Evolutionary conservation across 1,140 invertebrate genomes (phyloP).

Genomic region (Eumaeus atala): DNA sequence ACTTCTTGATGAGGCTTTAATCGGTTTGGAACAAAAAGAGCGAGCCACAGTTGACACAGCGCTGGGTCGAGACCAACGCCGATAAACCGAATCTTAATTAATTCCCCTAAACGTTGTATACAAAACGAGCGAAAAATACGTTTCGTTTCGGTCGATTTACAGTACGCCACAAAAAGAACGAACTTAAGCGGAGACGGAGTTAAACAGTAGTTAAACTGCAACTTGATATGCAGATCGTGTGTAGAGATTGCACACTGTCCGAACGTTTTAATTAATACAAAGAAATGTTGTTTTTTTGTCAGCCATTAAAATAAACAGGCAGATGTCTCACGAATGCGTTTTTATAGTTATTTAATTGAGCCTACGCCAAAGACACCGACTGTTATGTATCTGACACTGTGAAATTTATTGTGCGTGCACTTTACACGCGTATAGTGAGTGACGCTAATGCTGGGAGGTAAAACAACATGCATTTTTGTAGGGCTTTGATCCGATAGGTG

Average conservation of each 20-base stretch:
- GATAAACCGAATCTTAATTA: slow-evolving; percentile 35
- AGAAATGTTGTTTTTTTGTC: neutral
- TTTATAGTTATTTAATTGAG: slow-evolving; percentile 3
- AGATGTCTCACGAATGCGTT: slow-evolving; percentile 5
- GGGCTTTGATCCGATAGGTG: too few species aligned
- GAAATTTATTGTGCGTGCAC: slow-evolving; percentile 1
- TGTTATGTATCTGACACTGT: neutral
- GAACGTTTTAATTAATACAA: slow-evolving; percentile 15
- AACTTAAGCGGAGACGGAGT: slow-evolving; percentile 32
- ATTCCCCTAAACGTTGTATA: slow-evolving; percentile 37
- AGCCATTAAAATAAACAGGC: neutral
- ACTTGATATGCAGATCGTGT: slow-evolving; percentile 45
- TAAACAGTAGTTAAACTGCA: slow-evolving; percentile 57
- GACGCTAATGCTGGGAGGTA: too few species aligned
- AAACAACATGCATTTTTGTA: too few species aligned
- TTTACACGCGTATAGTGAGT: neutral
- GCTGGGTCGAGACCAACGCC: slow-evolving; percentile 4
- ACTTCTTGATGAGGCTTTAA: slow-evolving; percentile 3
- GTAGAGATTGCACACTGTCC: slow-evolving; percentile 39
- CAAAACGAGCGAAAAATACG: slow-evolving; percentile 34
- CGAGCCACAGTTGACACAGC: neutral
- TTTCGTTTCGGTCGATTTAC: slow-evolving; percentile 45
- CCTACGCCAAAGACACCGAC: neutral
- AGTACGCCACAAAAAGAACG: slow-evolving; percentile 38
- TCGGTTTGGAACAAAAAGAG: slow-evolving; percentile 3